A percentile compares a stretch with the other conserved stretches of the same genome.
These are phyloP conservation scores for Psophia crepitans DNA, from an alignment of 2,113 vertebrate species.

Conservation along the genomic window DNA sequence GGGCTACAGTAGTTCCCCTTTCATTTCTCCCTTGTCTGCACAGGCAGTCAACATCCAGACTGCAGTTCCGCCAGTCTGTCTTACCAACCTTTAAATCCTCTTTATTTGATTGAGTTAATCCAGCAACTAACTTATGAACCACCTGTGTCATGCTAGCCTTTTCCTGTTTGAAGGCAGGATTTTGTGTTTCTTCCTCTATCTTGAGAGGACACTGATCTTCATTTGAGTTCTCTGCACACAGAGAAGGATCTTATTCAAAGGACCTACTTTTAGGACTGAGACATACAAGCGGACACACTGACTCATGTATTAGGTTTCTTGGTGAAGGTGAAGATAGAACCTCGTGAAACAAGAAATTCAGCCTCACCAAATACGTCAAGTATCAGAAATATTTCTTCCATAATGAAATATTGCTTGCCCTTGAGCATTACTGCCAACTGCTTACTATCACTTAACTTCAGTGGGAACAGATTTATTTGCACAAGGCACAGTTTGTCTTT, in stretches of 20 bases:
- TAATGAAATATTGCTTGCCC: not conserved
- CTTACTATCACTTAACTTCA: not conserved
- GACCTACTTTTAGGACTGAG: not conserved
- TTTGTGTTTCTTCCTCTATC: not conserved
- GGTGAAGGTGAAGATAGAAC: not conserved
- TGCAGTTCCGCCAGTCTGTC: not conserved
- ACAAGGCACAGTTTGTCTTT: not conserved
- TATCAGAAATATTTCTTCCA: not conserved
- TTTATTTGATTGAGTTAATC: not conserved
- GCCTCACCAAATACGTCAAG: not conserved
- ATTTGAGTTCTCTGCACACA: not conserved
- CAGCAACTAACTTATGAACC: not conserved
- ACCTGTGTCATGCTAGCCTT: not conserved
- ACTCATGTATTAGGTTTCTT: not conserved
- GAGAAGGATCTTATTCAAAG: not conserved
- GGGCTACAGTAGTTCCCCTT: fast-evolving
- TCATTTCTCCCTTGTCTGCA: not conserved
- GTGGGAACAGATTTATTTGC: not conserved
- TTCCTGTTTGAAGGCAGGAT: not conserved
- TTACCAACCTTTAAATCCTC: not conserved
- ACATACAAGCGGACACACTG: not conserved
- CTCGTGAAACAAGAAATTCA: not conserved
- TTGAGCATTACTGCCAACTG: not conserved
- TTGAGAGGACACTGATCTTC: not conserved
- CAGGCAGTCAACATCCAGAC: not conserved